Evolutionary conservation across 2,888 invertebrate species (phyloP).

Genomic region (Hirtodrosophila trivittata): DNA sequence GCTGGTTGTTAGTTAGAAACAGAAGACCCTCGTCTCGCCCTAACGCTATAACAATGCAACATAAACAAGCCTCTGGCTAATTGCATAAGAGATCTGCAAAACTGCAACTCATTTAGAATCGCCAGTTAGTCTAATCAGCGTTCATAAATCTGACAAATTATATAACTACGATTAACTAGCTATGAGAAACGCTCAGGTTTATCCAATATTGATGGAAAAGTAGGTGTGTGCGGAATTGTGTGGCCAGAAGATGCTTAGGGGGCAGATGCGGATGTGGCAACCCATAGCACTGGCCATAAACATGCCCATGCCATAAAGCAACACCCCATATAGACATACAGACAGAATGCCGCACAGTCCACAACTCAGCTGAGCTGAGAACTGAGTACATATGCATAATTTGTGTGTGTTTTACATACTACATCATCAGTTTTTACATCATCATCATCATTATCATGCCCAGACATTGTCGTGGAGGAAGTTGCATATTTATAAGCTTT

Average conservation of each 20-base stretch:
- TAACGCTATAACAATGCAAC: constrained; percentile 58
- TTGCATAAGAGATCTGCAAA: constrained; percentile 57
- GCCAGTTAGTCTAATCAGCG: constrained; percentile 60
- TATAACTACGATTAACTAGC: constrained; percentile 53
- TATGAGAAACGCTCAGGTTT: constrained; percentile 36
- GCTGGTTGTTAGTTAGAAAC: constrained; percentile 35
- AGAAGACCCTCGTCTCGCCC: constrained; percentile 3
- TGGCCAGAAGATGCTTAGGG: constrained; percentile 28
- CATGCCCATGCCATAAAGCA: neutral
- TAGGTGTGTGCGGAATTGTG: constrained; percentile 71
- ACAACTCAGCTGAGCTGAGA: no score
- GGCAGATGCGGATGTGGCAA: constrained; percentile 73
- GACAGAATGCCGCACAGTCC: constrained; percentile 44
- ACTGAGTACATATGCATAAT: constrained; percentile 69
- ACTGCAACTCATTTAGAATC: constrained; percentile 56
- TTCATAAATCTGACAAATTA: constrained; percentile 74
- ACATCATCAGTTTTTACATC: constrained; percentile 54
- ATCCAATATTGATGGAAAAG: constrained; percentile 36
- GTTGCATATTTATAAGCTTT: constrained; percentile 74
- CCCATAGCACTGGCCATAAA: constrained; percentile 17
- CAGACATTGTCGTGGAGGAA: constrained; percentile 67
- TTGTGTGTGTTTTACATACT: constrained; percentile 63
- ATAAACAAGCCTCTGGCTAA: constrained; percentile 69
- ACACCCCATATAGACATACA: constrained; percentile 4
- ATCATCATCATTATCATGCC: constrained; percentile 40